Base-by-base conservation (phyloP, 2,113 vertebrate genomes). In the Pachypanchax playfairii region DNA sequence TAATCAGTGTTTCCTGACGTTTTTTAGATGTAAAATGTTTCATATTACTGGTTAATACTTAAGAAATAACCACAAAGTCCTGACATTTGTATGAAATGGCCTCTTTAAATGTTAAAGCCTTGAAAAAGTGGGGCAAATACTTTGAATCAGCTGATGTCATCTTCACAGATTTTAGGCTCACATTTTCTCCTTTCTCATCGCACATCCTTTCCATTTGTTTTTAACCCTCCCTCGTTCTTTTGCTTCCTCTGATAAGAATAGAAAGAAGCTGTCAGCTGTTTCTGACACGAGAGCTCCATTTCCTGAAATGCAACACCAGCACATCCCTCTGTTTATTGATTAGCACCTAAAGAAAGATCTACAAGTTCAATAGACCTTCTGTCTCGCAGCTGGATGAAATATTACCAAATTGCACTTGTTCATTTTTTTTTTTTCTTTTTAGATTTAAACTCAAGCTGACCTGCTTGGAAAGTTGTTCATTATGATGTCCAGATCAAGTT, bases 291-390 rank as follows among this genome's bases (percentile, higher is more conserved):
- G 49, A 48, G 53, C 56, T 13, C 35, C 1, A 2, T 21, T 63
- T 69, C 67, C 65, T 62, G 69, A 76, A 67, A 79, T 5, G 33
- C 13, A 24, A 66, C 1, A 0, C 66, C 50, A 6, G 59, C 70
- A 36, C 8, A 41, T 73, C 79, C 80, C 75, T 39, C 21, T 9
- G 6, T 41, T 26, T 64, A 85, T 85, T 60, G 79, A 82, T 82
- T 1, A 9, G 56, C 13, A 38, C 29, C 56, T 70, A n/a, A 62
- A 69, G 12, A 60, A 60, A 65, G 61, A 28, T 15, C 43, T 12
- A 20, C 4, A 22, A 5, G 56, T 55, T 67, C 65, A 57, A 41
- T 46, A 55, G n/a, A 22, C 43, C 28, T 57, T 29, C 51, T 41
- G 65, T 20, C 39, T 38, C 39, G 47, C 51, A 52, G 50, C 70